Base-by-base conservation (phyloP, 2,888 invertebrate species). In the Meganola albula region DNA sequence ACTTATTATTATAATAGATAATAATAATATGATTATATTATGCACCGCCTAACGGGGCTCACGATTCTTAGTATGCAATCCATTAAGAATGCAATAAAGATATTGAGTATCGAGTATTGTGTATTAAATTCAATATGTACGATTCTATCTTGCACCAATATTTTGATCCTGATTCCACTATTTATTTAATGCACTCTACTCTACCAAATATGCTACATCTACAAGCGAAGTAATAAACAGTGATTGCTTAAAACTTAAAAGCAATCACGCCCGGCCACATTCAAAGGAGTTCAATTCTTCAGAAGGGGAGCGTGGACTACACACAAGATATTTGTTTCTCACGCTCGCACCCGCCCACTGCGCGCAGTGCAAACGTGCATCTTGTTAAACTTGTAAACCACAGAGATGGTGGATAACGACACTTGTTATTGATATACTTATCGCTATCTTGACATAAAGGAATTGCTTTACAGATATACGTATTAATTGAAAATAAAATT, bases 311-410 rank as follows among this genome's bases (percentile, higher is more conserved):
- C 74, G 70, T 74, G 74, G 68, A 68, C 59, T 71, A 65, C 66
- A 70, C 75, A 66, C 50, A 56, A 63, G 52, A 50, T 78, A 66
- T 83, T 76, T 73, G 76, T 70, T 83, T 84, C 84, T 75, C 84
- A 84, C 84, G 84, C 61, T 82, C 66, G 44, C 80, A 75, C 76
- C 74, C 82, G 76, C 84, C 84, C 78, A 83, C 83, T 55, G 54
- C 30, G 44, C 57, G 58, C 53, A 54, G 49, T 58, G 72, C 63
- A 67, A 70, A 74, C 64, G 60, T 37, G 40, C 48, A 44, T 40
- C 48, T 42, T 47, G 44, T 44, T 47, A 44, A 46, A 44, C 46
- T 47, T 46, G 47, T 48, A 51, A 42, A 42, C 46, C 39, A 48
- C 35, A 35, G 31, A 51, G 53, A 55, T 51, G 39, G 31, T 27